Percentiles rank a stretch among this genome's conserved stretches.
Conservation (phyloP, 2,797 vertebrate species). For the Fringilla coelebs region DNA sequence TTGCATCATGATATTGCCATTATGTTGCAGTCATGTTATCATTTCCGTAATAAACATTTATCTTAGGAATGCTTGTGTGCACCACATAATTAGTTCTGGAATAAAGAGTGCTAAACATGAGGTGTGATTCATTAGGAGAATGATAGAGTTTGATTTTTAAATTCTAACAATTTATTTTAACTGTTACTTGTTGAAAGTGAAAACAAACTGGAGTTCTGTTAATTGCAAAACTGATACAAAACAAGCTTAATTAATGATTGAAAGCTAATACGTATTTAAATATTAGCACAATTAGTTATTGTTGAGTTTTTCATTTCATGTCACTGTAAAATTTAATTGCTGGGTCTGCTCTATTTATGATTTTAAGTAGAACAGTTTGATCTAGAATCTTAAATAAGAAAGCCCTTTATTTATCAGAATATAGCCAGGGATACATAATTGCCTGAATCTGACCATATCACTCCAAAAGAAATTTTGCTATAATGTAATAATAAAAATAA, state of each 20-base stretch:
- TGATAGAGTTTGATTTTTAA: slow-evolving; percentile 54
- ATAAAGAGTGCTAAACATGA: slow-evolving; percentile 40
- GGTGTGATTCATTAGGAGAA: slow-evolving; percentile 55
- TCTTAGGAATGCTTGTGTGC: slow-evolving; percentile 43
- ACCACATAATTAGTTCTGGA: slow-evolving; percentile 48
- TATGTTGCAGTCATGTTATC: slow-evolving; percentile 57
- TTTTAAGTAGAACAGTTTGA: background rate
- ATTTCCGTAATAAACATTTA: slow-evolving; percentile 62
- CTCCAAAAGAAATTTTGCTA: background rate
- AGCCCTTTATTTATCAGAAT: background rate
- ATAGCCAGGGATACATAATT: background rate
- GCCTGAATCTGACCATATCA: background rate
- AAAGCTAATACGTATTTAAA: slow-evolving; percentile 1
- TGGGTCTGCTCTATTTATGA: background rate
- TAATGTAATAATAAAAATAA: background rate
- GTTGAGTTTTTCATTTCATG: slow-evolving; percentile 8
- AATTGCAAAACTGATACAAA: slow-evolving; percentile 34
- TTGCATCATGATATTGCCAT: slow-evolving; percentile 53
- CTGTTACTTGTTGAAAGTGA: slow-evolving; percentile 28
- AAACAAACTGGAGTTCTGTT: slow-evolving; percentile 36
- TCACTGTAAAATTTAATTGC: slow-evolving; percentile 2
- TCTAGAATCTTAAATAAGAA: background rate
- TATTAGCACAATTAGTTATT: slow-evolving; percentile 37
- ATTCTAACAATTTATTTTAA: slow-evolving; percentile 28
- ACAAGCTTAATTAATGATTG: slow-evolving; percentile 9